A percentile compares a stretch with the other conserved stretches of the same genome.
These are phyloP conservation scores for Orchestes rusci DNA, from an alignment of 2,888 invertebrate species.

Conservation along the genomic window DNA sequence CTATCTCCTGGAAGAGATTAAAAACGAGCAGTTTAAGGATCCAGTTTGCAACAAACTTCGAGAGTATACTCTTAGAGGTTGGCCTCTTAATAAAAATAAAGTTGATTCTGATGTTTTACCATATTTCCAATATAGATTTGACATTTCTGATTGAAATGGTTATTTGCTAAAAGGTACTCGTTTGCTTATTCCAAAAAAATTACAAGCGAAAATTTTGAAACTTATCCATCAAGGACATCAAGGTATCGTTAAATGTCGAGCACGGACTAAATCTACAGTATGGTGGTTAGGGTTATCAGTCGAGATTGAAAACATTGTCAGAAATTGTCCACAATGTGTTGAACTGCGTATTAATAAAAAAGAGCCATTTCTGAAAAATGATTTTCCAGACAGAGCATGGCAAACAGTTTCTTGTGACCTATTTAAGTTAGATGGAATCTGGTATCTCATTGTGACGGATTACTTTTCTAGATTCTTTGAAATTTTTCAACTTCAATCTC, in stretches of 20 bases:
- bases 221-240: not conserved
- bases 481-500: not conserved
- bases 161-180: not conserved
- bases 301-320: not conserved
- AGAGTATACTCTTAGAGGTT: not conserved
- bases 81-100: not conserved
- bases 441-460: not conserved
- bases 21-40: not conserved
- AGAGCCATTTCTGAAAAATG: not conserved
- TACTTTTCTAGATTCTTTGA: not conserved
- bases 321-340: not conserved
- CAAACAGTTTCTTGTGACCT: not conserved
- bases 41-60: not conserved
- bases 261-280: not conserved
- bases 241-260: not conserved
- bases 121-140: not conserved
- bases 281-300: not conserved
- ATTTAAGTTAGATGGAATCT: not conserved
- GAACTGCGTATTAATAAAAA: not conserved
- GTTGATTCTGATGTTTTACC: not conserved
- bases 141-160: not conserved
- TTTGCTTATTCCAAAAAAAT: not conserved
- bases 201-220: not conserved
- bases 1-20: not conserved
- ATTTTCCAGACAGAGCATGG: not conserved